Base-by-base conservation (phyloP, 30 jellyfish, hydroid and myxozoan species). In the Pelagia noctiluca region DNA sequence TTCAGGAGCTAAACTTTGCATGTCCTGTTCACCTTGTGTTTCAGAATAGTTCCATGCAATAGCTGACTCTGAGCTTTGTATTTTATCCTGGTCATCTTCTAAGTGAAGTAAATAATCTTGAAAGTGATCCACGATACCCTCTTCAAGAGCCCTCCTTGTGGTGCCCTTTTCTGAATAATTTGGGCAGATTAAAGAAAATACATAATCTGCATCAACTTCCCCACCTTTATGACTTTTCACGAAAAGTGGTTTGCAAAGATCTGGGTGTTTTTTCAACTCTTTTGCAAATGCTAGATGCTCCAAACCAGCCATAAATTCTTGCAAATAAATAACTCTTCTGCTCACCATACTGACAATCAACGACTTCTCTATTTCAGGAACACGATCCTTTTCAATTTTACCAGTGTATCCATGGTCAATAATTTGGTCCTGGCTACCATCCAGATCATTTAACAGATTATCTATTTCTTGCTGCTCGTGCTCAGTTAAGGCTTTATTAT, bases 41-140 rank as follows among this genome's bases (percentile, higher is more conserved):
- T 42, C 57, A 42, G 57, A 42, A 42, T 42, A 42, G 57, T 42
- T 42, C 57, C 57, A 42, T 42, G 57, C 57, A 42, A 42, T 42
- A 42, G 57, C 57, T 42, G 57, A 42, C 57, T 42, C 57, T 42
- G 57, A 42, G 57, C 57, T 42, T 42, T n/a, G 57, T 42, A 42
- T 42, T 5, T 16, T 42, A 42, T 42, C 57, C 57, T 42, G 57
- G 57, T 42, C 57, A 42, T 42, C 57, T 42, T 42, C 57, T 42
- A 42, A 42, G 57, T 8, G 57, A 42, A 42, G 8, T 42, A 16
- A 42, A 42, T 42, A 42, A 42, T 42, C 57, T 42, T 42, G 57
- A 16, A 42, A 42, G 57, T 42, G 57, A 42, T 42, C 57, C 57
- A 42, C 57, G 57, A 42, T 42, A 42, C 16, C 12, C 57, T 42